These are phyloP conservation scores for Sericinus montela DNA, from an alignment of 2,888 invertebrate genomes.

Conservation along the genomic window DNA sequence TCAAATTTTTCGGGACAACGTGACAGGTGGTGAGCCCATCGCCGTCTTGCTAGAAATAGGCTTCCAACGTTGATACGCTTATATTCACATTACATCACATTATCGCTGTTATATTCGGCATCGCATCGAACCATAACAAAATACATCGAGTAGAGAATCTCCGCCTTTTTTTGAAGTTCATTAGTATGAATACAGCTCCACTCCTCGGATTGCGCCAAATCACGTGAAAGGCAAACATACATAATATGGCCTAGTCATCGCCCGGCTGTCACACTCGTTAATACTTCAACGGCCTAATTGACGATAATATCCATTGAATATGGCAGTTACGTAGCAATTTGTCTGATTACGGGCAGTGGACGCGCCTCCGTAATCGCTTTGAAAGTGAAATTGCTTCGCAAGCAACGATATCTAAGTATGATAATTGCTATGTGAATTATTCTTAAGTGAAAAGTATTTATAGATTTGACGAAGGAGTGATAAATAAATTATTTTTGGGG, in stretches of 20 bases:
- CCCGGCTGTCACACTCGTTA: constrained; percentile 36
- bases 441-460: too few relatives aligned
- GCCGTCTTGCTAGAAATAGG: too few relatives aligned
- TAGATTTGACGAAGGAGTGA: too few relatives aligned
- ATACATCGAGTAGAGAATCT: too few relatives aligned
- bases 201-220: not conserved
- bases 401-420: constrained; percentile 8
- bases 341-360: constrained; percentile 34
- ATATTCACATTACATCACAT: too few relatives aligned
- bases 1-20: too few relatives aligned
- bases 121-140: too few relatives aligned
- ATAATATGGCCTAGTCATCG: constrained; percentile 34
- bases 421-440: not conserved
- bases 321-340: constrained; percentile 38
- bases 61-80: too few relatives aligned
- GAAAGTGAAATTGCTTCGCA: constrained; percentile 2
- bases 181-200: not conserved
- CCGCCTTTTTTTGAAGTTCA: not conserved
- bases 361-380: constrained; percentile 18
- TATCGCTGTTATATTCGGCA: too few relatives aligned
- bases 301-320: constrained; percentile 39
- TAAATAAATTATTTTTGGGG: too few relatives aligned
- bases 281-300: constrained; percentile 46
- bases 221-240: too few relatives aligned
- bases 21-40: too few relatives aligned